Evolutionary conservation across 2,888 invertebrate genomes (phyloP), one percentile per base, ranked within the genome.

Genomic region (Mesoligia furuncula): DNA sequence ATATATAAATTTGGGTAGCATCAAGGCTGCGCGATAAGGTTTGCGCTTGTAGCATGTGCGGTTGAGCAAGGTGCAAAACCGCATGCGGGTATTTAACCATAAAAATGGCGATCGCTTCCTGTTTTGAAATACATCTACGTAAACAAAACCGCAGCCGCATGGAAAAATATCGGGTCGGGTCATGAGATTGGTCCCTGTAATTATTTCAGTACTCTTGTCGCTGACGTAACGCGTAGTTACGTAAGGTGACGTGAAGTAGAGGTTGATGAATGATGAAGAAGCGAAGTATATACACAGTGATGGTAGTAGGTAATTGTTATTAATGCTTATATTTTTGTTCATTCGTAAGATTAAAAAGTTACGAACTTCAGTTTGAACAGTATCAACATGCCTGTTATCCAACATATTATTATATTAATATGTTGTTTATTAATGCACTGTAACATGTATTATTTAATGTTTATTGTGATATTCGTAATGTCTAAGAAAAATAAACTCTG

Each of bases 401-500:
- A 57, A 51, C 48, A 76, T 67, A 48, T 42, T 42, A 11, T 42
- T 42, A 42, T 42, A 42, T 42, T 42, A 42, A 42, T 1, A 42
- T 42, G 42, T 11, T 42, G 9, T 42, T 11, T 42, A 42, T 42
- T 45, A 54, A 77, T 76, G 42, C 59, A 66, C 13, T 61, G 2
- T 36, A 45, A n/a, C 31, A 13, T 75, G 42, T 81, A 69, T 62
- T 77, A n/a, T 51, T 68, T 36, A 24, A 42, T 51, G 36, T 83
- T 20, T 36, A 65, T 81, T 81, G 67, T 79, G 61, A 64, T 78
- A 80, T 62, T 51, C 36, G 27, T 54, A 36, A 57, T 51, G 27
- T 71, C 4, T 9, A 65, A 59, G 9, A 84, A 54, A 77, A 81
- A 81, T 81, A 85, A 84, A 82, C 45, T 57, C 6, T 36, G 36